Conservation (phyloP, 2,797 vertebrate species). For the Botia kubotai region DNA sequence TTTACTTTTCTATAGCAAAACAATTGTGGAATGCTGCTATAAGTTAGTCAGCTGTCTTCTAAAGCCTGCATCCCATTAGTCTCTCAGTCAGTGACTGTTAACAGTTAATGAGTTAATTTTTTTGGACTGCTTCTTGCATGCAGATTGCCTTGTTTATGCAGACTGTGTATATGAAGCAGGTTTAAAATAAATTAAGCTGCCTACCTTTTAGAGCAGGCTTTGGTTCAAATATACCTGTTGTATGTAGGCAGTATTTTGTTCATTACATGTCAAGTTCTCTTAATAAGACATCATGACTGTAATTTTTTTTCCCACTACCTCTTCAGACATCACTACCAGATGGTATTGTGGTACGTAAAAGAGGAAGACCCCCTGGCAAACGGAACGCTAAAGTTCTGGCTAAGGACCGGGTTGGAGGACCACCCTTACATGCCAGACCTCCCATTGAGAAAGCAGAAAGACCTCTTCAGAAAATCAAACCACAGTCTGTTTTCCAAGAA, state of each 20-base stretch:
- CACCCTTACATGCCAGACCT: slow-evolving; percentile 57
- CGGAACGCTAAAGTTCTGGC: slow-evolving; percentile 64
- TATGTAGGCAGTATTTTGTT: background rate
- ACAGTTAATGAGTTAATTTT: too few relatives aligned
- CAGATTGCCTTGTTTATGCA: too few relatives aligned
- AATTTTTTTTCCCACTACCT: slow-evolving; percentile 5
- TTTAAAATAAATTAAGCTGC: too few relatives aligned
- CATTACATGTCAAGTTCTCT: background rate
- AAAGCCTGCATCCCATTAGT: too few relatives aligned
- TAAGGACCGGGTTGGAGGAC: slow-evolving; percentile 63
- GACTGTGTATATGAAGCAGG: too few relatives aligned
- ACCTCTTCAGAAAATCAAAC: slow-evolving; percentile 57
- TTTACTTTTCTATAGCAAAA: background rate
- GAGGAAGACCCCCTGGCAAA: slow-evolving; percentile 78
- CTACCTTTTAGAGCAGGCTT: too few relatives aligned
- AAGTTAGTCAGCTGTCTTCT: too few relatives aligned
- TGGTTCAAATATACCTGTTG: too few relatives aligned
- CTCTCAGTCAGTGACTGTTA: too few relatives aligned
- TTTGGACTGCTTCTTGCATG: too few relatives aligned
- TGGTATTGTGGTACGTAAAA: slow-evolving; percentile 68
- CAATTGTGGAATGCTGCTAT: background rate
- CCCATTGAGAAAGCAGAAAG: slow-evolving; percentile 37
- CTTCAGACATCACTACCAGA: slow-evolving; percentile 59
- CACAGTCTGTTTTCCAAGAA: slow-evolving; percentile 48
- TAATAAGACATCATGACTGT: background rate